Percentiles rank a stretch among this genome's conserved stretches.
These are phyloP conservation scores for Myrmecobius fasciatus DNA, from an alignment of 2,113 vertebrate genomes.

Conservation along the genomic window DNA sequence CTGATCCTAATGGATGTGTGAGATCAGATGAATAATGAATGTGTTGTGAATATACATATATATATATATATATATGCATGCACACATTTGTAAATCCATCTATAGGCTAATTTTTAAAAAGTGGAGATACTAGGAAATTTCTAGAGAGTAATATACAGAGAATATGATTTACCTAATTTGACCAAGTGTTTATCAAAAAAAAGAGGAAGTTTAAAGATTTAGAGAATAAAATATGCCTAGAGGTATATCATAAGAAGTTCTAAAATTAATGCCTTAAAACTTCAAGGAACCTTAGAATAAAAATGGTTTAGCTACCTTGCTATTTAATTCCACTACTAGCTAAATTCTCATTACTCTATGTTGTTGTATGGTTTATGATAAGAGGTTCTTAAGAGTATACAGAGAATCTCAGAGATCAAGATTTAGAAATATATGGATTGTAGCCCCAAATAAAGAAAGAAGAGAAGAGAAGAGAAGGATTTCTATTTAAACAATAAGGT, in stretches of 20 bases:
- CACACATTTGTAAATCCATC: not conserved
- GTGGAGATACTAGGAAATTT: not conserved
- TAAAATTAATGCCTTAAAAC: not conserved
- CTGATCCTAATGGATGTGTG: not conserved
- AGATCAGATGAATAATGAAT: not conserved
- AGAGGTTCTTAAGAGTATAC: not conserved
- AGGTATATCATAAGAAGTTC: conserved; percentile 28
- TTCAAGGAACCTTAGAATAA: not conserved
- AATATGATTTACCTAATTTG: conserved; percentile 11
- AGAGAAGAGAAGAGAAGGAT: not conserved
- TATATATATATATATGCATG: not conserved
- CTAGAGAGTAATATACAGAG: not conserved
- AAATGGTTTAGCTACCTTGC: not conserved
- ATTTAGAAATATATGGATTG: not conserved
- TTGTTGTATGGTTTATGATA: not conserved
- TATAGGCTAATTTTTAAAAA: not conserved
- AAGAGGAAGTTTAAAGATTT: conserved; percentile 20
- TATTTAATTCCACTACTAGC: not conserved
- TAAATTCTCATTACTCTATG: not conserved
- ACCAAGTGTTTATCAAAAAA: not conserved
- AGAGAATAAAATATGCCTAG: not conserved
- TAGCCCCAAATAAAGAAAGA: not conserved
- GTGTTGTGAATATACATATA: too few species aligned
- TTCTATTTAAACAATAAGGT: not conserved
- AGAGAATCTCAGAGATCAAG: conserved; percentile 12